Evolutionary conservation across 1,140 invertebrate genomes (phyloP).

Genomic region (Gonatopus flavifemur): DNA sequence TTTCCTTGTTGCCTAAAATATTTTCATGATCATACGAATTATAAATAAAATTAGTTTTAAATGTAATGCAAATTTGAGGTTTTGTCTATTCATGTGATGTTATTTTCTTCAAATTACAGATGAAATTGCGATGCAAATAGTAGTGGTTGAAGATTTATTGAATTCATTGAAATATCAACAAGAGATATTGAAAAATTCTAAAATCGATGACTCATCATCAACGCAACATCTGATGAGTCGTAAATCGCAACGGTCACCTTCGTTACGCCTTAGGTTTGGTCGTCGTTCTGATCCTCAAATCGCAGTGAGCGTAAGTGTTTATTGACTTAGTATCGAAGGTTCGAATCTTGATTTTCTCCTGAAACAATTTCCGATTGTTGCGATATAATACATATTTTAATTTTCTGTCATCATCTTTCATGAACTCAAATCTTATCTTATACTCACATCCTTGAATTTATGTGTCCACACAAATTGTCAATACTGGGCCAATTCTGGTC

Average conservation of each 20-base stretch:
- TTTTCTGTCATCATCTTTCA: conserved; percentile 9
- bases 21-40: no score
- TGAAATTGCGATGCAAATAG: no score
- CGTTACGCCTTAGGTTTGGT: conserved; percentile 55
- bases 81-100: no score
- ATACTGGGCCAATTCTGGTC: no score
- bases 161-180: no score
- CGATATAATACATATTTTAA: conserved; percentile 12
- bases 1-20: no score
- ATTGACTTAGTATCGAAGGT: background rate
- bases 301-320: conserved; percentile 19
- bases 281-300: conserved; percentile 39
- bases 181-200: no score
- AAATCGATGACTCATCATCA: no score
- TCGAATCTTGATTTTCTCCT: conserved; percentile 11
- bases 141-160: no score
- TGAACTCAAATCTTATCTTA: background rate
- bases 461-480: conserved; percentile 12
- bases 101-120: no score
- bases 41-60: no score
- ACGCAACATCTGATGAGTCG: conserved; percentile 55
- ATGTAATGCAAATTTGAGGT: no score
- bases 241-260: conserved; percentile 56
- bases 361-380: conserved; percentile 5
- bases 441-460: conserved; percentile 9